Conservation (phyloP, 2,113 vertebrate genomes). For the Columba livia region DNA sequence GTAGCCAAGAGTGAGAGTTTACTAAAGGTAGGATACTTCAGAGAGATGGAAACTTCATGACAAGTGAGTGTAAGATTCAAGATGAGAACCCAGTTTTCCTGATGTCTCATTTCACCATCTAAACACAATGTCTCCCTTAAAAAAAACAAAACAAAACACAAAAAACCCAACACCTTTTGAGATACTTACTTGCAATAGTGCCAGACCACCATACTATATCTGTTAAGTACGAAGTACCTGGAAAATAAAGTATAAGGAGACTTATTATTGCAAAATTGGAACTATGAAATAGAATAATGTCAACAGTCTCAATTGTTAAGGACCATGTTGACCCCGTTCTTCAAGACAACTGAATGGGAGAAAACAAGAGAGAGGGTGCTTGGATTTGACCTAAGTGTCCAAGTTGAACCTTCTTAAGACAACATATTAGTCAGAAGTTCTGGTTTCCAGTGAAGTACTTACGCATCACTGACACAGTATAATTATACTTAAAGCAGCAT, state of each 20-base stretch:
- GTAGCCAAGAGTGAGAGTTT: not conserved
- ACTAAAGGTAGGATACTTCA: not conserved
- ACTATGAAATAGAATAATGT: not conserved
- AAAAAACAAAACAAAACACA: not conserved
- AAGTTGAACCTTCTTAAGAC: not conserved
- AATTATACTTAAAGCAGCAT: not conserved
- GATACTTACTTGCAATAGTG: conserved; percentile 91
- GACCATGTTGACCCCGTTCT: not conserved
- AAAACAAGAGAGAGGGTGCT: not conserved
- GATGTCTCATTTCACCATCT: not conserved
- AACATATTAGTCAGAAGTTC: not conserved
- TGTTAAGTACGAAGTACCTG: conserved; percentile 88
- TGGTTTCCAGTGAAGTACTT: not conserved
- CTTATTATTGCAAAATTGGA: not conserved
- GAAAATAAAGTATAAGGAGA: conserved; percentile 26
- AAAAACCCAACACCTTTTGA: not conserved
- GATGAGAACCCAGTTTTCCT: not conserved
- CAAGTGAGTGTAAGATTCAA: not conserved
- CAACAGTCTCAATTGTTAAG: not conserved
- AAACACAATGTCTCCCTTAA: not conserved
- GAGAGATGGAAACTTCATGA: not conserved
- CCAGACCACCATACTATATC: conserved; percentile 96
- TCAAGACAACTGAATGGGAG: not conserved
- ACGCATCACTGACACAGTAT: fast-evolving
- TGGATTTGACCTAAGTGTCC: not conserved